A percentile compares a stretch with the other conserved stretches of the same genome.
Conservation (phyloP, 2,888 invertebrate genomes). For the Orchesella flavescens region DNA sequence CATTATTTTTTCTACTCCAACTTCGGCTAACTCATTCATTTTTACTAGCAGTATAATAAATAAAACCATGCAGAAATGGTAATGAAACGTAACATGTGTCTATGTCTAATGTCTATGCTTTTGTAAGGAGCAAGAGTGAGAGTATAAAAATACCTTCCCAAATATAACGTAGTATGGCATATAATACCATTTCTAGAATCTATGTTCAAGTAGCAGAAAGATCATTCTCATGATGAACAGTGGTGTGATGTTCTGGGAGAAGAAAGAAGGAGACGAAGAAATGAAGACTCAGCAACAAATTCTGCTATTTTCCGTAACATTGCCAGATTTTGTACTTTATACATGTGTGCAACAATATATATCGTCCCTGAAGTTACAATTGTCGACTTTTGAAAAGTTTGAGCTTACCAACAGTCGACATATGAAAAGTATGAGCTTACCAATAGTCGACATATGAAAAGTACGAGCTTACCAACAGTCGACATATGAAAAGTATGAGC, state of each 20-base stretch:
- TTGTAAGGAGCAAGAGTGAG: no score
- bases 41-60: not conserved
- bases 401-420: no score
- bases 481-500: no score
- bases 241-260: not conserved
- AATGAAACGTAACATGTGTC: not conserved
- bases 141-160: not conserved
- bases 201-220: conserved; percentile 42
- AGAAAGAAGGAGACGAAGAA: conserved; percentile 9
- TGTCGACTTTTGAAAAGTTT: no score
- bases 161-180: conserved; percentile 7
- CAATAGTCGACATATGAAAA: no score
- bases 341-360: no score
- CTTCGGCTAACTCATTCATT: not conserved
- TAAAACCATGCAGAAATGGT: not conserved
- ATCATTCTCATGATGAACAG: conserved; percentile 24
- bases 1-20: not conserved
- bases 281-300: conserved; percentile 31
- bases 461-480: no score
- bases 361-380: no score
- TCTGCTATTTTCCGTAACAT: conserved; percentile 42
- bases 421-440: no score
- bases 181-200: not conserved
- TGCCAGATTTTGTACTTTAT: no score
- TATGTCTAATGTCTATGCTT: not conserved